Evolutionary conservation across 2,797 vertebrate species (phyloP).

Genomic region (Macrochelys suwanniensis): DNA sequence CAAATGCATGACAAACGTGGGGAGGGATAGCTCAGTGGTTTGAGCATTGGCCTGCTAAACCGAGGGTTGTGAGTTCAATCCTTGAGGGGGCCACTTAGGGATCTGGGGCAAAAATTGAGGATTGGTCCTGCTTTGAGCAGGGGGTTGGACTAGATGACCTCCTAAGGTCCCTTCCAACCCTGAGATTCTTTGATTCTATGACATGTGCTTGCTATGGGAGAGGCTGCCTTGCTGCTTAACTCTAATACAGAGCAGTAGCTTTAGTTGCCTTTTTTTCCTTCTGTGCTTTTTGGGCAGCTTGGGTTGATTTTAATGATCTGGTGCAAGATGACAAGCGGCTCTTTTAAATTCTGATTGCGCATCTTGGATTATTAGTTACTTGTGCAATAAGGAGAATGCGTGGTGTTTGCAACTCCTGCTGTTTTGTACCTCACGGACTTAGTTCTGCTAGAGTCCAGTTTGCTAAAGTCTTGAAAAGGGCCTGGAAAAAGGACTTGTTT

Average conservation of each 20-base stretch:
- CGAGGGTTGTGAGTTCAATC: too few relatives aligned
- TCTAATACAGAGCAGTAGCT: accelerated
- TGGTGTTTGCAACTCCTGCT: background rate
- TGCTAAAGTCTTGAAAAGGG: background rate
- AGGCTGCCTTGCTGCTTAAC: background rate
- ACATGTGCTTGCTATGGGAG: background rate
- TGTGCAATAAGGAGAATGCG: background rate
- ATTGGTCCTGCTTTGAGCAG: too few relatives aligned
- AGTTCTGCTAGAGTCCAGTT: background rate
- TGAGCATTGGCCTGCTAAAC: too few relatives aligned
- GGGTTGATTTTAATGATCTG: background rate
- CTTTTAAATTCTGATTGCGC: accelerated
- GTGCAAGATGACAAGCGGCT: accelerated
- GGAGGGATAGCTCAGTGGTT: too few relatives aligned
- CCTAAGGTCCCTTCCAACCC: too few relatives aligned
- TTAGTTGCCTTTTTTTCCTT: background rate
- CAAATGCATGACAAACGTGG: too few relatives aligned
- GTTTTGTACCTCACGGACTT: background rate
- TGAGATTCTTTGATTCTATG: background rate
- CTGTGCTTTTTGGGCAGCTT: accelerated
- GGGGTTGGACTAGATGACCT: too few relatives aligned
- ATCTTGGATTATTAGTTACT: accelerated
- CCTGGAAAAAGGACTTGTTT: background rate
- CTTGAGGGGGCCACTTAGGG: too few relatives aligned
- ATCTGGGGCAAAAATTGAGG: too few relatives aligned